These are phyloP conservation scores for Heliconius aoede DNA, from an alignment of 2,888 invertebrate species.

Conservation along the genomic window DNA sequence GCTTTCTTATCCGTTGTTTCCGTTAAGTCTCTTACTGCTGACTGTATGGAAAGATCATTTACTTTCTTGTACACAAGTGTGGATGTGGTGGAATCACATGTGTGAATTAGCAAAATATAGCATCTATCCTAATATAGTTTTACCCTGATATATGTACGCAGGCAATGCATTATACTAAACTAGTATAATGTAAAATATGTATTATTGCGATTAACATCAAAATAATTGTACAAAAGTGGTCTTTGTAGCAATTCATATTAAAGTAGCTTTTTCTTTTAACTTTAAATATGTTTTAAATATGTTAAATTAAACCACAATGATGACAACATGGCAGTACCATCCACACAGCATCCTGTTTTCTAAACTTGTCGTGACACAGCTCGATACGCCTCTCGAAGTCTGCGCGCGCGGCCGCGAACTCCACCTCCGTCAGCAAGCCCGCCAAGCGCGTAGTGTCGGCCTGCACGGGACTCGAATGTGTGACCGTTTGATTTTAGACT, in stretches of 20 bases:
- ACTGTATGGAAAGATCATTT: conserved; percentile 50
- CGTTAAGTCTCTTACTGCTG: conserved; percentile 61
- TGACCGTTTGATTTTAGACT: too few species aligned
- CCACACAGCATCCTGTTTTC: conserved; percentile 66
- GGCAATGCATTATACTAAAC: too few species aligned
- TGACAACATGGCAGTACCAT: conserved; percentile 59
- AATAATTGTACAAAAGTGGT: too few species aligned
- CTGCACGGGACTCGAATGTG: conserved; percentile 47
- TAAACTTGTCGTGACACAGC: conserved; percentile 67
- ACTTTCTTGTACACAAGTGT: background rate
- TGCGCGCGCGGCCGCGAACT: conserved; percentile 54
- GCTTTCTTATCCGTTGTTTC: conserved; percentile 58
- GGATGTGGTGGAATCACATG: background rate
- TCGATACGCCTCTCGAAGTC: conserved; percentile 60
- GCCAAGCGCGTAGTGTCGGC: conserved; percentile 62
- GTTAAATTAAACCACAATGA: too few species aligned
- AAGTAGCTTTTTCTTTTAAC: too few species aligned
- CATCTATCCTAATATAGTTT: too few species aligned
- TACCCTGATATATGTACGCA: too few species aligned
- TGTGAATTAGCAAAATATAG: background rate
- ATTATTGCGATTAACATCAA: too few species aligned
- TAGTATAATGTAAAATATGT: too few species aligned
- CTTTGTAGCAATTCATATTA: too few species aligned
- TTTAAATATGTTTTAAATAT: too few species aligned
- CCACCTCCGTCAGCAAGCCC: conserved; percentile 61